These are phyloP conservation scores for Micropoecilia bifurca DNA, from an alignment of 2,797 vertebrate species.

Conservation along the genomic window DNA sequence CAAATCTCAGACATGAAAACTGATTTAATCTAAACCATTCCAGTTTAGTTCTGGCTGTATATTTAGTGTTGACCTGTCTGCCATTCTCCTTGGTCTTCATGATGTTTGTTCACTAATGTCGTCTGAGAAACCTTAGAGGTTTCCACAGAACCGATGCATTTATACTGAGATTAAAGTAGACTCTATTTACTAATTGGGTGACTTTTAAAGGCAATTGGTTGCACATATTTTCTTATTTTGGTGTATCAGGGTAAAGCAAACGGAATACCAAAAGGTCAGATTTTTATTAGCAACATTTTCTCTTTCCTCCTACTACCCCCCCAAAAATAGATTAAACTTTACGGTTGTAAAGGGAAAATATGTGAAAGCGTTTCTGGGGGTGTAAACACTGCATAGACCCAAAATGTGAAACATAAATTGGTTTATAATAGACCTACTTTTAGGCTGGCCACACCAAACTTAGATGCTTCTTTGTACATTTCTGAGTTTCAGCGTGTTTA, in stretches of 20 bases:
- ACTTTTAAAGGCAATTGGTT: not conserved
- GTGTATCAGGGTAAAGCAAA: not conserved
- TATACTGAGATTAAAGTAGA: not conserved
- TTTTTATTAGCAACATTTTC: not conserved
- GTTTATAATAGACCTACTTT: not conserved
- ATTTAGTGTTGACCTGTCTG: not conserved
- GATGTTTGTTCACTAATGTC: not conserved
- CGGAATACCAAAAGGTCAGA: not conserved
- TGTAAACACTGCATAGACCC: not conserved
- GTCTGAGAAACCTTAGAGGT: not conserved
- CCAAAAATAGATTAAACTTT: not conserved
- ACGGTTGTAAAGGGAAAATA: not conserved
- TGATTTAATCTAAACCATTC: not conserved
- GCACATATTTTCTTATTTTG: not conserved
- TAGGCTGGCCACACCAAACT: not conserved
- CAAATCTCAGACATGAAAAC: not conserved
- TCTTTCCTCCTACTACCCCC: not conserved
- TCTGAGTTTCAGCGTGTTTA: conserved; percentile 5
- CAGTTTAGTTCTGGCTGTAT: not conserved
- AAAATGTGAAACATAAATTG: not conserved
- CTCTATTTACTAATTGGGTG: not conserved
- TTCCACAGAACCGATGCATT: not conserved
- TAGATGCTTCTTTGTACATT: not conserved
- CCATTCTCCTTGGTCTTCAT: not conserved
- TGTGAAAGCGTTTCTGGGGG: not conserved